phyloP scores from a whole-genome alignment of 2,888 invertebrate species.

The Megamerina dolium region DNA sequence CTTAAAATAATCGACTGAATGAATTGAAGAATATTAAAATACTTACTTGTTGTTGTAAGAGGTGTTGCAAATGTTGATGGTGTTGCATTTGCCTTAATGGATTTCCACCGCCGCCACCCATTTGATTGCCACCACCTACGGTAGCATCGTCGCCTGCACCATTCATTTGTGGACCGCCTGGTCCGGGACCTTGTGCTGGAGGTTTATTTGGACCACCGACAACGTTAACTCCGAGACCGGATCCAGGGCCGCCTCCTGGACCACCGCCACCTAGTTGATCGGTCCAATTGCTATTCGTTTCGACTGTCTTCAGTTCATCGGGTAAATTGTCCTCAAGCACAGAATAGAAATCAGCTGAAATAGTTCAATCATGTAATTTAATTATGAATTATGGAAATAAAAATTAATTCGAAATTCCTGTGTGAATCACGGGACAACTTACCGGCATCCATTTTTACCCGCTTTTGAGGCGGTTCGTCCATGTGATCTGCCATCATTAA shows the following conservation, averaged over 20 bases:
- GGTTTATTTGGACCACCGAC: constrained; percentile 61
- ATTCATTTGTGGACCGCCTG: constrained; percentile 61
- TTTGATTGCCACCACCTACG: constrained; percentile 53
- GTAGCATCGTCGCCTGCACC: constrained; percentile 55
- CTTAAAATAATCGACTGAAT: neutral
- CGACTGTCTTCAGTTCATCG: constrained; percentile 82
- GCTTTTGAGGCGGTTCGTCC: constrained; percentile 94
- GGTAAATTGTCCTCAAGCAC: constrained; percentile 89
- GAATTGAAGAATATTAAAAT: neutral
- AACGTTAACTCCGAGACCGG: constrained; percentile 66
- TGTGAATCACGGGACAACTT: constrained; percentile 22
- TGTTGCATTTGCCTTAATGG: constrained; percentile 51
- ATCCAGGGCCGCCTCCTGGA: constrained; percentile 54
- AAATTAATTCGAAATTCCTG: neutral
- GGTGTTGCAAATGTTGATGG: constrained; percentile 59
- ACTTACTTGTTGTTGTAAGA: constrained; percentile 57
- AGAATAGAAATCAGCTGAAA: constrained; percentile 65
- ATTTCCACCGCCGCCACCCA: constrained; percentile 25
- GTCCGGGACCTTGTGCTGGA: constrained; percentile 77
- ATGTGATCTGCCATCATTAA: constrained; percentile 86
- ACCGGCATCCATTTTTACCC: constrained; percentile 69
- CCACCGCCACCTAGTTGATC: constrained; percentile 55
- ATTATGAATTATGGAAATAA: neutral
- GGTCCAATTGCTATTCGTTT: constrained; percentile 66
- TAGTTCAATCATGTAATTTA: neutral